These are phyloP conservation scores for Mylabris phalerata DNA, from an alignment of 1,140 invertebrate genomes.

Conservation along the genomic window DNA sequence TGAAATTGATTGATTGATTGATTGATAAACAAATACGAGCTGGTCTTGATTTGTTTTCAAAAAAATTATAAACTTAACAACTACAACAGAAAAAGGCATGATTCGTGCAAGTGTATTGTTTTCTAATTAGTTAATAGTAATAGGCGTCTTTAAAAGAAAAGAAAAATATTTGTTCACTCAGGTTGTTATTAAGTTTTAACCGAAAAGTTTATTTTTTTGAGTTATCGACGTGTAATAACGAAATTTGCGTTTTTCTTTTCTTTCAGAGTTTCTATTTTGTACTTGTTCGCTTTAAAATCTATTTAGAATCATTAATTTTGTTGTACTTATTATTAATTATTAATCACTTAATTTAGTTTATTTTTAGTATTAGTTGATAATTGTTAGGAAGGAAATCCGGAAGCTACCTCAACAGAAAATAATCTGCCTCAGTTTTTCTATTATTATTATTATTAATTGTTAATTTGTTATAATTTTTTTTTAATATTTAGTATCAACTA, in stretches of 20 bases:
- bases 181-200: constrained; percentile 7
- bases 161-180: constrained; percentile 6
- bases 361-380: neutral
- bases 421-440: constrained; percentile 19
- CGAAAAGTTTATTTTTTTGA: neutral
- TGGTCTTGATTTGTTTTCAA: constrained; percentile 27
- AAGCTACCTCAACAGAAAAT: constrained; percentile 27
- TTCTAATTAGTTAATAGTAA: neutral
- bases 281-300: neutral
- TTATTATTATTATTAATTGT: too few species aligned
- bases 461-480: neutral
- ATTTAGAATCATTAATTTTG: constrained; percentile 5
- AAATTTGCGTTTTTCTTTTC: constrained; percentile 11
- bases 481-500: constrained; percentile 25
- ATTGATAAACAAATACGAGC: constrained; percentile 18
- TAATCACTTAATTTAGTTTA: neutral
- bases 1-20: too few species aligned
- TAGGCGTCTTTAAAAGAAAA: constrained; percentile 1
- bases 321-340: constrained; percentile 12
- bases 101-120: constrained; percentile 10
- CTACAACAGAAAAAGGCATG: neutral
- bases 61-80: too few species aligned
- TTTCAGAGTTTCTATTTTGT: constrained; percentile 1
- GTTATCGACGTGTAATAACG: too few species aligned
- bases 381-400: constrained; percentile 1